These are phyloP conservation scores for Nymphalis c-album DNA, from an alignment of 2,888 invertebrate species.

Conservation along the genomic window DNA sequence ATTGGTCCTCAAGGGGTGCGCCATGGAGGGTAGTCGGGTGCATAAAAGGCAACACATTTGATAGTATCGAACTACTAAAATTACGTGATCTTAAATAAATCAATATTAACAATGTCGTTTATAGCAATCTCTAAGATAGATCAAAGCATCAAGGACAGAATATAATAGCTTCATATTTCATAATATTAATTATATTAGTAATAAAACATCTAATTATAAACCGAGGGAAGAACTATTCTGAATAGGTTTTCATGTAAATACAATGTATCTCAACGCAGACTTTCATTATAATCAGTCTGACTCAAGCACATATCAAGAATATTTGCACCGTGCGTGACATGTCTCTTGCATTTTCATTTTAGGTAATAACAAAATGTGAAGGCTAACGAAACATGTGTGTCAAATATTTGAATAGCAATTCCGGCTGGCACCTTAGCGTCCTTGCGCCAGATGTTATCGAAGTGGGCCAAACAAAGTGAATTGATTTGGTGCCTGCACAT, in stretches of 20 bases:
- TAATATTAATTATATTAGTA: too few species aligned
- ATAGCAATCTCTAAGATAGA: slow-evolving; percentile 1
- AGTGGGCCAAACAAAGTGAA: slow-evolving; percentile 55
- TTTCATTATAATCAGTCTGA: too few species aligned
- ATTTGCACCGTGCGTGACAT: background rate
- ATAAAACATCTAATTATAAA: too few species aligned
- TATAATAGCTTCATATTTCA: too few species aligned
- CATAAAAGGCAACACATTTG: slow-evolving; percentile 7
- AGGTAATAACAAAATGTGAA: slow-evolving; percentile 12
- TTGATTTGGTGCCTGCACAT: slow-evolving; percentile 51
- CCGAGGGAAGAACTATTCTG: too few species aligned
- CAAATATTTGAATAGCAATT: slow-evolving; percentile 38
- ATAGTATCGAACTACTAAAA: background rate
- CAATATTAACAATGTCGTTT: slow-evolving; percentile 2
- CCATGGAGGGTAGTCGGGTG: background rate
- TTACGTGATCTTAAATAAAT: background rate
- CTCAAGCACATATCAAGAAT: too few species aligned
- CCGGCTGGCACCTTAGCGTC: slow-evolving; percentile 66
- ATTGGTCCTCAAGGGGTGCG: slow-evolving; percentile 46
- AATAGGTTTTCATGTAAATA: too few species aligned
- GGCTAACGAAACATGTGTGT: slow-evolving; percentile 33
- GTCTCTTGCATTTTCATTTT: background rate
- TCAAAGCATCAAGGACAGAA: background rate
- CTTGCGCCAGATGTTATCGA: slow-evolving; percentile 70
- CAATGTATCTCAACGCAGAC: too few species aligned